Percentiles rank a stretch among this genome's conserved stretches.
Evolutionary conservation across 2,888 invertebrate genomes (phyloP).

Genomic region (Muschampia plurimacula): DNA sequence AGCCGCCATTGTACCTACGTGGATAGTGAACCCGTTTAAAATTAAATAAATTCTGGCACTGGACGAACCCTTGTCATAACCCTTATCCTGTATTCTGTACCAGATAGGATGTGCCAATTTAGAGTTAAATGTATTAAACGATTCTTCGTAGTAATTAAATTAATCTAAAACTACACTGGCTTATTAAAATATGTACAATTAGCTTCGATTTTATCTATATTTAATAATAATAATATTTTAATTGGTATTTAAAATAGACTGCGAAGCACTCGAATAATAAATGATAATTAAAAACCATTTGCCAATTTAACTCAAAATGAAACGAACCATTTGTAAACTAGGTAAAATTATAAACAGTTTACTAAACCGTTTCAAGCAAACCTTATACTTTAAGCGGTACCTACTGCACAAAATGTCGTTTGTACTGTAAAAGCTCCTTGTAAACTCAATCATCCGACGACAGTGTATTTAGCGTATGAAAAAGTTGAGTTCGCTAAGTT

Average conservation of each 20-base stretch:
- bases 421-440: constrained; percentile 17
- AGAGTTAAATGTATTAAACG: constrained; percentile 47
- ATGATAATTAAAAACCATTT: not conserved
- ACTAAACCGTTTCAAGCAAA: not conserved
- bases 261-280: too few relatives aligned
- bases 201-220: not conserved
- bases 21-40: constrained; percentile 26
- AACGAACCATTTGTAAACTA: not conserved
- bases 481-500: constrained; percentile 54
- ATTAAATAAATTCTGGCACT: constrained; percentile 50
- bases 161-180: constrained; percentile 56
- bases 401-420: not conserved
- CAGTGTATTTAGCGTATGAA: constrained; percentile 71
- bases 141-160: constrained; percentile 60
- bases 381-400: not conserved
- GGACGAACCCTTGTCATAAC: constrained; percentile 65
- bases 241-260: too few relatives aligned
- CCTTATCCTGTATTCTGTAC: constrained; percentile 56
- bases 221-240: too few relatives aligned
- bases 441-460: constrained; percentile 48
- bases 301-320: not conserved
- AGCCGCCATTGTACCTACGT: constrained; percentile 42
- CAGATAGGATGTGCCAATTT: constrained; percentile 71
- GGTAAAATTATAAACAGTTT: not conserved
- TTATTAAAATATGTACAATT: not conserved